A percentile compares a stretch with the other conserved stretches of the same genome.
These are phyloP conservation scores for Stramonita haemastoma DNA, from an alignment of 2,888 invertebrate species.

Conservation along the genomic window DNA sequence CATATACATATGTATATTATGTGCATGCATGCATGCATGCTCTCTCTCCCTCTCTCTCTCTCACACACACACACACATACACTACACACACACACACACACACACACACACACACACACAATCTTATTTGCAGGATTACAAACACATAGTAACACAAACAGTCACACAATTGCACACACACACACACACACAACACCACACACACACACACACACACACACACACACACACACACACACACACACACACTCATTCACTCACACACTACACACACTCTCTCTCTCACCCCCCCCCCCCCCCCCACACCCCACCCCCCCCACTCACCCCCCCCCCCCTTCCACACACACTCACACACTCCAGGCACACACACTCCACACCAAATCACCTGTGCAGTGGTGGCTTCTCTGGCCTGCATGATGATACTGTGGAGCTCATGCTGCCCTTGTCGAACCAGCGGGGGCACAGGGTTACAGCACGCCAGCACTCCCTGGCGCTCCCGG, in stretches of 20 bases:
- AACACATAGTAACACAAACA: not conserved
- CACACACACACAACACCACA: not conserved
- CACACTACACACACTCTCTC: not conserved
- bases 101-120: not conserved
- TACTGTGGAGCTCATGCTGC: constrained; percentile 80
- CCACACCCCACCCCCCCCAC: not conserved
- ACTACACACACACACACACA: not conserved
- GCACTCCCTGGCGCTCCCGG: constrained; percentile 93
- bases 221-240: not conserved
- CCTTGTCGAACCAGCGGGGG: constrained; percentile 86
- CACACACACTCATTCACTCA: not conserved
- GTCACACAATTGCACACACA: not conserved
- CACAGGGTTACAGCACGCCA: constrained; percentile 94
- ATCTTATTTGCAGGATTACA: too few species aligned
- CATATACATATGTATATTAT: too few species aligned
- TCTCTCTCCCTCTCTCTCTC: not conserved
- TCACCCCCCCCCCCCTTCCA: not conserved
- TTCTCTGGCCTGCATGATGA: constrained; percentile 82
- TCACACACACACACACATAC: not conserved
- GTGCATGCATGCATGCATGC: too few species aligned
- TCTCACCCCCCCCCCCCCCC: not conserved
- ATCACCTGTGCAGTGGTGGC: constrained; percentile 56
- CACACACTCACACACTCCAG: not conserved
- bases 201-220: not conserved
- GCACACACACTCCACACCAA: not conserved